Percentiles rank a stretch among this genome's conserved stretches.
phyloP scores from a whole-genome alignment of 2,113 vertebrate genomes.

The Parus major region DNA sequence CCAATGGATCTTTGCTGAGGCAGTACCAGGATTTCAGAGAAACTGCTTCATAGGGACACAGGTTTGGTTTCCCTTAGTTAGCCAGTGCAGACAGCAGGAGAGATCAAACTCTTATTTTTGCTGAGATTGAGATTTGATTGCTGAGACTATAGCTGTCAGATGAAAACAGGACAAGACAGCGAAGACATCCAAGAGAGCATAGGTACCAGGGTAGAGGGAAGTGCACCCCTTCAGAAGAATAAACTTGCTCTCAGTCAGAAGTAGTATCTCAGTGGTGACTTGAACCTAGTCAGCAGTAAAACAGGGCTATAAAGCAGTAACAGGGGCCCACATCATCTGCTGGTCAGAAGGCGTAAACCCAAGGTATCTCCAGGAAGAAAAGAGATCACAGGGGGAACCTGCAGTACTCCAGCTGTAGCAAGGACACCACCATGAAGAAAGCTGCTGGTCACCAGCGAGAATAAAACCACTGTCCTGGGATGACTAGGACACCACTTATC shows the following conservation, averaged over 20 bases:
- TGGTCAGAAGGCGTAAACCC: neutral
- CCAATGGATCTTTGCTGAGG: neutral
- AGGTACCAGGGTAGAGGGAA: neutral
- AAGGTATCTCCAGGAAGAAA: neutral
- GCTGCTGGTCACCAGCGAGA: neutral
- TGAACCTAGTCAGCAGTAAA: neutral
- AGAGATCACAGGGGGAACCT: neutral
- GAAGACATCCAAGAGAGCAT: neutral
- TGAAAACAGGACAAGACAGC: neutral
- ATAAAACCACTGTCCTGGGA: no score
- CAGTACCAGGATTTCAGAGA: neutral
- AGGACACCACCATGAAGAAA: neutral
- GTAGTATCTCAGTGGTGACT: accelerated
- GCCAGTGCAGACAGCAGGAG: neutral
- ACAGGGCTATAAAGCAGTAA: neutral
- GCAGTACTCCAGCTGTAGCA: neutral
- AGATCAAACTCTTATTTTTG: neutral
- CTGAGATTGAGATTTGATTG: neutral
- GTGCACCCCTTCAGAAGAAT: neutral
- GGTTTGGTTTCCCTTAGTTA: neutral
- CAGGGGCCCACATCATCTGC: neutral
- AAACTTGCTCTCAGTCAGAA: neutral
- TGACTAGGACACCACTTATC: no score
- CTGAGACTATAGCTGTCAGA: neutral
- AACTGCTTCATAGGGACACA: neutral